Conservation (phyloP, 2,797 vertebrate species). For the Vireo griseus region DNA sequence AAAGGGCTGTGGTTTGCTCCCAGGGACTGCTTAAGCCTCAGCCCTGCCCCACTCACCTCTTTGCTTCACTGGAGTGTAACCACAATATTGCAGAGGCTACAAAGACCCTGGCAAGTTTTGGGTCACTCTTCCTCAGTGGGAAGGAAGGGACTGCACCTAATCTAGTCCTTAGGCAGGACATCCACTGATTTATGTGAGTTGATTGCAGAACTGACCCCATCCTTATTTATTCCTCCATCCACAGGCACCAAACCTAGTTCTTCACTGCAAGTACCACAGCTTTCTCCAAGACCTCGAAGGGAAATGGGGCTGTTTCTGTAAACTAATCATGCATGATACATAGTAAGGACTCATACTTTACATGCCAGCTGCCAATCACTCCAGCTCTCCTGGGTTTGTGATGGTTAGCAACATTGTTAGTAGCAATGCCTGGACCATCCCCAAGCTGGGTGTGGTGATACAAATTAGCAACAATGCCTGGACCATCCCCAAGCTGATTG, state of each 20-base stretch:
- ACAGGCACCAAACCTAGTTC: neutral
- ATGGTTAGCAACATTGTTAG: neutral
- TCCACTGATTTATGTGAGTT: neutral
- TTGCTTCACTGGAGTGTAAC: neutral
- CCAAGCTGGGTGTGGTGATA: no score
- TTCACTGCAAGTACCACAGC: neutral
- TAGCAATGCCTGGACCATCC: neutral
- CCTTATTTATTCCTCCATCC: neutral
- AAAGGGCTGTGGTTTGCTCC: neutral
- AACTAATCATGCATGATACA: fast-evolving
- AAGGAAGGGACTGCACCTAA: neutral
- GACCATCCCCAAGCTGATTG: no score
- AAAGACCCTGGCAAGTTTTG: fast-evolving
- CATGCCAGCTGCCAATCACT: neutral
- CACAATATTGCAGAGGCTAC: neutral
- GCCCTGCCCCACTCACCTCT: neutral
- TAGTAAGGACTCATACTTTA: neutral
- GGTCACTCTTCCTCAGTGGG: neutral
- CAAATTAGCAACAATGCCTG: neutral
- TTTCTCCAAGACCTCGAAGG: neutral
- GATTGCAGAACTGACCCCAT: neutral
- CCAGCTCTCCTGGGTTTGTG: neutral
- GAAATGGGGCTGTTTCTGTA: neutral
- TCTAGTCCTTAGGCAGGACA: neutral
- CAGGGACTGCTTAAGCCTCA: neutral